Evolutionary conservation across 1,140 invertebrate genomes (phyloP).

Genomic region (Pogonognathellus flavescens): DNA sequence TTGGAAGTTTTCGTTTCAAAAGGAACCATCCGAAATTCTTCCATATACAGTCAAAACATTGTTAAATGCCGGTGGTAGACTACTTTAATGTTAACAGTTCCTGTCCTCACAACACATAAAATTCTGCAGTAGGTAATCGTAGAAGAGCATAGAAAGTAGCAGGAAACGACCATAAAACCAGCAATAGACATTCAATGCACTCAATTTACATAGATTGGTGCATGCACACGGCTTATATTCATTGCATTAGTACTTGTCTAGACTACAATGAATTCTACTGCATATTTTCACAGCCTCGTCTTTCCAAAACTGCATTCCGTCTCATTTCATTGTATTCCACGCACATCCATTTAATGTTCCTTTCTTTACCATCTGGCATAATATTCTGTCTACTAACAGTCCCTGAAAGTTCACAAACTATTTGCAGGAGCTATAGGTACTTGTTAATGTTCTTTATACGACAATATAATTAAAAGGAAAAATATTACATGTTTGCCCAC

Average conservation of each 20-base stretch:
- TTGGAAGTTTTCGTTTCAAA: neutral
- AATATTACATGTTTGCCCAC: no score
- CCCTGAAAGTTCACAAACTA: no score
- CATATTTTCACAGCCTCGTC: no score
- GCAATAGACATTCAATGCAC: conserved; percentile 16
- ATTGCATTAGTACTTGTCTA: no score
- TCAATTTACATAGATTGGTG: conserved; percentile 11
- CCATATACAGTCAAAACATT: conserved; percentile 28
- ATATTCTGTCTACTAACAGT: no score
- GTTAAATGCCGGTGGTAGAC: neutral
- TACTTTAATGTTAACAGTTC: conserved; percentile 27
- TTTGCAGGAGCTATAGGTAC: no score
- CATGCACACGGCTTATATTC: neutral
- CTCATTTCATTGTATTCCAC: neutral
- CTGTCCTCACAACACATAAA: conserved; percentile 35
- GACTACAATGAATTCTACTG: no score
- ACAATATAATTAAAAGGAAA: no score
- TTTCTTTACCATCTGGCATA: no score
- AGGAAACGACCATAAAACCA: conserved; percentile 1
- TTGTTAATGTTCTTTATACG: no score
- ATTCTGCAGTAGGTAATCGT: conserved; percentile 12
- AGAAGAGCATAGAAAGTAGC: conserved; percentile 22
- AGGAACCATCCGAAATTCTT: neutral
- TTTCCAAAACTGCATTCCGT: neutral
- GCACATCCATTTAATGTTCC: no score